Evolutionary conservation across 2,113 vertebrate genomes (phyloP).

Genomic region (Panthera leo): DNA sequence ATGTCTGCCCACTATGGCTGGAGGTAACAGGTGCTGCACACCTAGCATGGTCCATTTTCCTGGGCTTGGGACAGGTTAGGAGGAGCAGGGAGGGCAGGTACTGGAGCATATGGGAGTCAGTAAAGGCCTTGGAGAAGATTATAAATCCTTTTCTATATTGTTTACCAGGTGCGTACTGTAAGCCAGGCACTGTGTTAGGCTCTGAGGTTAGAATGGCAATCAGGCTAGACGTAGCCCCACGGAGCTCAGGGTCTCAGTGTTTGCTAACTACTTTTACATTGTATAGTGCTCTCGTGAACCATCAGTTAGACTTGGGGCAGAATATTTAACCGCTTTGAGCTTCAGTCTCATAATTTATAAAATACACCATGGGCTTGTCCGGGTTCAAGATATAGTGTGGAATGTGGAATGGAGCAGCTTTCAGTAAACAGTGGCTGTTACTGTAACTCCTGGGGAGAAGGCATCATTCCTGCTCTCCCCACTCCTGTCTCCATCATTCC

Average conservation of each 20-base stretch:
- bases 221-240: background rate
- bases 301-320: background rate
- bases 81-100: background rate
- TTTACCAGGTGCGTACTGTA: background rate
- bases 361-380: background rate
- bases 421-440: background rate
- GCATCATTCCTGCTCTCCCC: background rate
- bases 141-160: background rate
- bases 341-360: slow-evolving; percentile 8
- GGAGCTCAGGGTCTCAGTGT: background rate
- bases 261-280: background rate
- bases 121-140: background rate
- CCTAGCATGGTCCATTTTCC: background rate
- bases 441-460: background rate
- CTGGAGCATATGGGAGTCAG: background rate
- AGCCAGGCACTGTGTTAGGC: background rate
- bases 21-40: background rate
- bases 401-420: background rate
- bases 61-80: background rate
- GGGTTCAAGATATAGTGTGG: background rate
- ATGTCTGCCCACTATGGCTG: background rate
- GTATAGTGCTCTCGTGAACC: background rate
- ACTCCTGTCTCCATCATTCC: background rate
- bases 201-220: background rate
- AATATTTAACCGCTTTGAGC: slow-evolving; percentile 6